Conservation (phyloP, 1,140 invertebrate species). For the Aphidius gifuensis region DNA sequence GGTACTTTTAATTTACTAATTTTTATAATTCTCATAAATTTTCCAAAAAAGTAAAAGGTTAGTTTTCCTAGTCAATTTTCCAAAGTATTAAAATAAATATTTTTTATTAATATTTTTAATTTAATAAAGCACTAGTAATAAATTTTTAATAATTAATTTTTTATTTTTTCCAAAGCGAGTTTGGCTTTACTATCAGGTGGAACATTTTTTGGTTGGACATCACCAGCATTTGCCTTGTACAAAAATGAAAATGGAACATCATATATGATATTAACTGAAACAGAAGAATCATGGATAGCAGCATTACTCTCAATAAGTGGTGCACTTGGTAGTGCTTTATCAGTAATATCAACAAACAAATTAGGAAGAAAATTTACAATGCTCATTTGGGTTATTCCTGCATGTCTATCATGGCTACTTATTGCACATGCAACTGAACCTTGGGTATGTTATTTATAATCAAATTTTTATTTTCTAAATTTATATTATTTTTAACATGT, state of each 20-base stretch:
- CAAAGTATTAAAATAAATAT: too few relatives aligned
- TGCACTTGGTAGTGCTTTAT: not conserved
- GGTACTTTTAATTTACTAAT: too few relatives aligned
- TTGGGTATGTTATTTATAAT: slow-evolving; percentile 37
- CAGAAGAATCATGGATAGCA: slow-evolving; percentile 27
- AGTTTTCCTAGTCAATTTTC: too few relatives aligned
- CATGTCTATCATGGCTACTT: slow-evolving; percentile 61
- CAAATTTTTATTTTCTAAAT: not conserved
- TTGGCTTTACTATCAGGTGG: slow-evolving; percentile 16
- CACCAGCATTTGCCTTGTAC: slow-evolving; percentile 26
- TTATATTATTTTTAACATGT: too few relatives aligned
- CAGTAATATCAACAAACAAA: slow-evolving; percentile 18
- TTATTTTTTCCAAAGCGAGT: too few relatives aligned
- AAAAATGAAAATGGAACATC: not conserved
- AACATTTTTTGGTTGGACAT: slow-evolving; percentile 27
- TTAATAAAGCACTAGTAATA: too few relatives aligned
- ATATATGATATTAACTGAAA: slow-evolving; percentile 18
- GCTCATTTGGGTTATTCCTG: slow-evolving; percentile 58
- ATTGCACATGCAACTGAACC: slow-evolving; percentile 56
- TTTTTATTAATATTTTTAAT: too few relatives aligned
- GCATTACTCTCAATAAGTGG: slow-evolving; percentile 20
- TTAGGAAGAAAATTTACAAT: slow-evolving; percentile 66
- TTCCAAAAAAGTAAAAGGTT: too few relatives aligned
- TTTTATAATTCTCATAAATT: too few relatives aligned
- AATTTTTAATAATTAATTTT: not conserved